Conservation (phyloP, 2,797 vertebrate species). For the Stomatorhinus walkeri region DNA sequence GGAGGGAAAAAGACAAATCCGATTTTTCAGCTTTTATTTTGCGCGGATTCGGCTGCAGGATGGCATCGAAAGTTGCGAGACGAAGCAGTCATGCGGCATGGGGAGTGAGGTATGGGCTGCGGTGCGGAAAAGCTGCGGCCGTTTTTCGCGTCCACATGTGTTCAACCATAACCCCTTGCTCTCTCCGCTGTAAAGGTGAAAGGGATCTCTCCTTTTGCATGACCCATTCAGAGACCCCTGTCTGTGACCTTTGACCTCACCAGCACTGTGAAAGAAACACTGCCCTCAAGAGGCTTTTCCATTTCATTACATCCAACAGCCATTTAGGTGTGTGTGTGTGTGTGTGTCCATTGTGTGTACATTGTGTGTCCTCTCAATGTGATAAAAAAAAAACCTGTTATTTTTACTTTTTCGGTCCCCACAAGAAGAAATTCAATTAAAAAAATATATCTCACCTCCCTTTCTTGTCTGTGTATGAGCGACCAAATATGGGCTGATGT, state of each 20-base stretch:
- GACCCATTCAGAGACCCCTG: not conserved
- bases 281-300: not conserved
- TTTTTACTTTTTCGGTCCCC: not conserved
- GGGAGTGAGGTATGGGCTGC: not conserved
- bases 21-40: not conserved
- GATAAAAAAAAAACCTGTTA: not conserved
- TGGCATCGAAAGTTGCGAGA: not conserved
- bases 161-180: not conserved
- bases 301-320: not conserved
- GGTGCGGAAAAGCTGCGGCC: not conserved
- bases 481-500: not conserved
- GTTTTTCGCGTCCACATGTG: not conserved
- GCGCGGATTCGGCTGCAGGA: not conserved
- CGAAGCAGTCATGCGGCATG: not conserved
- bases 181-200: not conserved
- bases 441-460: not conserved
- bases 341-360: not conserved
- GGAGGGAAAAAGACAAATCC: not conserved
- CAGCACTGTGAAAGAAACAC: not conserved
- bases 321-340: not conserved
- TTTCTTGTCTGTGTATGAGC: not conserved
- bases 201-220: not conserved
- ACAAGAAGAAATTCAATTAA: not conserved
- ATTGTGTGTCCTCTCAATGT: not conserved
- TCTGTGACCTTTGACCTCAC: constrained; percentile 15